Base-by-base conservation (phyloP, 1,140 invertebrate species). In the Archivesica marissinica region DNA sequence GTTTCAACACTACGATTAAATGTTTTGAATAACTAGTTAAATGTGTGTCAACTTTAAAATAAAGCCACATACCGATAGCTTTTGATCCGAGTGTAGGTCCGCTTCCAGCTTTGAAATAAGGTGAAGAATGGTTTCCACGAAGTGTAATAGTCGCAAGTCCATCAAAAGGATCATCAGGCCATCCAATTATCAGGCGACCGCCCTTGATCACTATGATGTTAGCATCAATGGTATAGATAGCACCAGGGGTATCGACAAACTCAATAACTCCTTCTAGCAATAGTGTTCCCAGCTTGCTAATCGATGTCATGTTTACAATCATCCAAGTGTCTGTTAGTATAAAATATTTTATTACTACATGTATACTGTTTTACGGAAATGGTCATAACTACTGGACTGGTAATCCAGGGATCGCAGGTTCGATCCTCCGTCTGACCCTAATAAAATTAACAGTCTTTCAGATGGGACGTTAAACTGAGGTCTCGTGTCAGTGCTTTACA, bases 221-320 rank as follows among this genome's bases (percentile, higher is more conserved):
- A 47, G 89, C 90, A 13, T 88, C 76, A 0, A 93, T 66, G 9
- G 28, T 25, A 59, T 23, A 74, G 41, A 35, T 89, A 66, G 47
- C 61, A 54, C 44, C 81, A 23, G 59, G 64, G 52, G 81, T 78
- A 56, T 90, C 78, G 13, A 83, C 50, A 39, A 93, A 88, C 70
- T 92, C 91, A 35, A 93, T 39, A 0, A 88, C 88, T 20, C 92
- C 92, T 47, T 93, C 83, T 6, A 93, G 83, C n/a, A 90, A 80
- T 0, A 93, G 44, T 44, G 82, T 89, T n/a, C 86, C 87, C 23
- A 93, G 39, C 11, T 41, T 68, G 41, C 33, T 80, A 20, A 80
- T 68, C 4, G 38, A 23, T 13, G 77, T 80, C 13, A 25, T 68
- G 61, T 92, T 89, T 2, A 88, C 88, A 0, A 93, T 83, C 25